Conservation (phyloP, 1,140 invertebrate species). For the Euwallacea similis region DNA sequence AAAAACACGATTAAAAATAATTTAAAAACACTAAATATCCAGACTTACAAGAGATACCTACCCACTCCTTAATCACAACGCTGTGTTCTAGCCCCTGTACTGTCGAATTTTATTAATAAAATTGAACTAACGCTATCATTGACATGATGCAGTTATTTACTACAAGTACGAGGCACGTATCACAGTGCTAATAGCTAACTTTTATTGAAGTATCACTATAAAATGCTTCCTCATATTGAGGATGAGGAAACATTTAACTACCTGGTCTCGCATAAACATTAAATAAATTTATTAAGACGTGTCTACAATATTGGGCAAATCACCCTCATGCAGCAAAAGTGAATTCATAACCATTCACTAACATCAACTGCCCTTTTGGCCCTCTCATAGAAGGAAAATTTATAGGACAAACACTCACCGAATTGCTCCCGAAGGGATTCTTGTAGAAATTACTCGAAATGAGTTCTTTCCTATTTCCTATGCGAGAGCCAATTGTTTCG, state of each 20-base stretch:
- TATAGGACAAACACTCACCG: not conserved
- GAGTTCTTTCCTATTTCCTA: not conserved
- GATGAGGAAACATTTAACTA: slow-evolving; percentile 4
- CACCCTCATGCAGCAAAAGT: not conserved
- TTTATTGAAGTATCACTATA: not conserved
- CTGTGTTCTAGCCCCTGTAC: not conserved
- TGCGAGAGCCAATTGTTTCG: not conserved
- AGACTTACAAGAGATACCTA: too few species aligned
- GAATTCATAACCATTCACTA: not conserved
- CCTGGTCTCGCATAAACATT: not conserved
- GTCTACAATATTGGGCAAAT: not conserved
- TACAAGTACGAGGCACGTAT: not conserved
- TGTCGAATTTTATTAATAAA: not conserved
- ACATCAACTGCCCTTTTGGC: not conserved
- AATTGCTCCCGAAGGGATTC: not conserved
- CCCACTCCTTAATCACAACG: too few species aligned
- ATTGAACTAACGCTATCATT: not conserved
- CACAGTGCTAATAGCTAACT: not conserved
- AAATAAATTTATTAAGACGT: not conserved
- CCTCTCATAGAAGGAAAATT: slow-evolving; percentile 2
- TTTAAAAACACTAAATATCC: too few species aligned
- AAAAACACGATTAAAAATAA: too few species aligned
- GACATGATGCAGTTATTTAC: not conserved
- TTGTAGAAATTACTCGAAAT: not conserved
- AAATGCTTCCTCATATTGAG: not conserved